phyloP scores from a whole-genome alignment of 2,113 vertebrate genomes.

The Pyxicephalus adspersus region DNA sequence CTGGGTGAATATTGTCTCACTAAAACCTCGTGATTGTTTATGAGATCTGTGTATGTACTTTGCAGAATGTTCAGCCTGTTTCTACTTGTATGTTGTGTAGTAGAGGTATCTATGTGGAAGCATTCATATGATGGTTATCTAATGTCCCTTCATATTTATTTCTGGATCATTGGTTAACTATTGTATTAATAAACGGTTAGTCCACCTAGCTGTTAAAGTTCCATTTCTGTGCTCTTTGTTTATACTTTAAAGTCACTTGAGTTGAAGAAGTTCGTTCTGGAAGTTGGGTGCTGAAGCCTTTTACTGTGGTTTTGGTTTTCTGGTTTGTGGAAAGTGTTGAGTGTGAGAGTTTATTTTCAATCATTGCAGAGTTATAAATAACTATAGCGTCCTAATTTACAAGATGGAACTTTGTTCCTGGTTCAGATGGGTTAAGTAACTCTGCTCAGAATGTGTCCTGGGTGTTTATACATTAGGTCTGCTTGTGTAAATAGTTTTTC shows the following conservation, averaged over 20 bases:
- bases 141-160: no score
- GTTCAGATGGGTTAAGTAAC: not conserved
- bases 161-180: not conserved
- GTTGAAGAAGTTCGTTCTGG: no score
- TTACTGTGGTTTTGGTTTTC: conserved; percentile 8
- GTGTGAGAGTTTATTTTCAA: not conserved
- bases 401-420: no score
- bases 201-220: not conserved
- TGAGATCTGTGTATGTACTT: not conserved
- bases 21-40: no score
- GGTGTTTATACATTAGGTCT: not conserved
- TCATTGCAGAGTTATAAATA: not conserved
- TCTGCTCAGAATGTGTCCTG: not conserved
- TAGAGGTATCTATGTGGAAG: no score
- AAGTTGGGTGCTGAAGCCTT: not conserved
- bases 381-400: not conserved
- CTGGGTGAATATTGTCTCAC: no score
- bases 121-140: no score
- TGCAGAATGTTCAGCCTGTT: not conserved
- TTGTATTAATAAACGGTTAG: not conserved
- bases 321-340: not conserved
- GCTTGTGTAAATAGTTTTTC: not conserved
- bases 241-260: not conserved
- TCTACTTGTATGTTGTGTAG: not conserved
- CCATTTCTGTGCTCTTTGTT: not conserved